Conservation (phyloP, 35 echinoderm and acorn worm genomes). For the Amphiura filiformis region DNA sequence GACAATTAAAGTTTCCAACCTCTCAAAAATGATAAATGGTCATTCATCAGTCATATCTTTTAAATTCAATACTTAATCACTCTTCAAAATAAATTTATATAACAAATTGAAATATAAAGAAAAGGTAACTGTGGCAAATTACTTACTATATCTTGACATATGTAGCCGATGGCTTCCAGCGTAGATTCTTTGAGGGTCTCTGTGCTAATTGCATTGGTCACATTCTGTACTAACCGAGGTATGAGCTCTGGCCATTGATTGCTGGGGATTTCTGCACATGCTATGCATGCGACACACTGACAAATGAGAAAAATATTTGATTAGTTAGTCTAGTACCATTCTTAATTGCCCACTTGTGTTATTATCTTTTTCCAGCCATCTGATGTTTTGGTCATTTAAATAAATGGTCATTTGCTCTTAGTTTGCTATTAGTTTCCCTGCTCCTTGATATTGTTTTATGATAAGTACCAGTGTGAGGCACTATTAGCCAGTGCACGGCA, state of each 20-base stretch:
- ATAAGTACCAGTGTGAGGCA: too few species aligned
- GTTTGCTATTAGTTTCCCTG: too few species aligned
- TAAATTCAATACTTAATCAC: too few species aligned
- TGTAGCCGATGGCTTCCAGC: constrained; percentile 95
- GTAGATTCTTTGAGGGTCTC: constrained; percentile 68
- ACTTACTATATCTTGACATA: constrained; percentile 99
- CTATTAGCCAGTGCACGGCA: not conserved
- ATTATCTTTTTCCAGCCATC: not conserved
- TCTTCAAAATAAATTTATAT: too few species aligned
- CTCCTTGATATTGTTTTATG: too few species aligned
- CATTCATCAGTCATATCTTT: too few species aligned
- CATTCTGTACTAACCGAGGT: constrained; percentile 57
- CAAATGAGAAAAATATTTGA: not conserved
- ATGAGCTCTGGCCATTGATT: constrained; percentile 81
- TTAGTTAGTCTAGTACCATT: not conserved
- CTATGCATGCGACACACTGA: constrained; percentile 92
- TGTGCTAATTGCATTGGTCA: constrained; percentile 36
- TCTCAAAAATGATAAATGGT: too few species aligned
- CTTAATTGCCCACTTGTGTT: not conserved
- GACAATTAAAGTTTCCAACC: too few species aligned
- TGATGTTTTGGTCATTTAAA: not conserved
- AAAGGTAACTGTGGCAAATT: too few species aligned
- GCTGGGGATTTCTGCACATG: constrained; percentile 78
- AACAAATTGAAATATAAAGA: too few species aligned
- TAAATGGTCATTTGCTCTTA: not conserved